Evolutionary conservation across 2,888 invertebrate genomes (phyloP), one percentile per base, ranked within the genome.

Genomic region (Xestia c-nigrum): DNA sequence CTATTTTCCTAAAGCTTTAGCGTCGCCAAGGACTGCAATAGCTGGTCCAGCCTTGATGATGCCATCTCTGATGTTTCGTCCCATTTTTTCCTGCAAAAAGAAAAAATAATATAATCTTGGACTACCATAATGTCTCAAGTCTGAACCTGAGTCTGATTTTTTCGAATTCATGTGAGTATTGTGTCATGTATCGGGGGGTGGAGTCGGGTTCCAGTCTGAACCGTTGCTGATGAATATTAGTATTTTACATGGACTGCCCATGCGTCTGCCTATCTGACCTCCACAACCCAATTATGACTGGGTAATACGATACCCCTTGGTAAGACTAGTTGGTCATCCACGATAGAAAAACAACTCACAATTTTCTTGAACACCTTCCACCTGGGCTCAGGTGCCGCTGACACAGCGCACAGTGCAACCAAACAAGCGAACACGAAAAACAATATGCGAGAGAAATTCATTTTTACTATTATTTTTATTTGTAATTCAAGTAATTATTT

Each of bases 11-110:
- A 86, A 24, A 0, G 86, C 84, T 46, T 84, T 84, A 1, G 92
- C 91, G 75, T 91, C 87, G 1, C 92, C 93, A 0, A 92, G 77
- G 0, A 93, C 93, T 12, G 80, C 84, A 0, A 93, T 87, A 0
- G 94, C 93, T 43, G 94, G 94, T 0, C 90, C 93, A 0, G 93
- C 93, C 72, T 93, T 94, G 75, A 93, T 88, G 78, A 92, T 72
- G 0, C 93, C 93, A 72, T 93, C 86, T 5, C 93, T 87, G 6
- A 93, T 74, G 69, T 93, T 88, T 19, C 86, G 89, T 3, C 92
- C 93, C 19, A 91, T 80, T 76, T 86, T 89, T 75, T 93, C 93
- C 93, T 93, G 90, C 7, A 47, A 74, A 76, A 73, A 50, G 31
- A 19, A 43, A 24, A 9, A 9, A 47, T 14, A n/a, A n/a, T 10